phyloP scores from a whole-genome alignment of 2,113 vertebrate species.

The Cyprinodon brontotheroides region DNA sequence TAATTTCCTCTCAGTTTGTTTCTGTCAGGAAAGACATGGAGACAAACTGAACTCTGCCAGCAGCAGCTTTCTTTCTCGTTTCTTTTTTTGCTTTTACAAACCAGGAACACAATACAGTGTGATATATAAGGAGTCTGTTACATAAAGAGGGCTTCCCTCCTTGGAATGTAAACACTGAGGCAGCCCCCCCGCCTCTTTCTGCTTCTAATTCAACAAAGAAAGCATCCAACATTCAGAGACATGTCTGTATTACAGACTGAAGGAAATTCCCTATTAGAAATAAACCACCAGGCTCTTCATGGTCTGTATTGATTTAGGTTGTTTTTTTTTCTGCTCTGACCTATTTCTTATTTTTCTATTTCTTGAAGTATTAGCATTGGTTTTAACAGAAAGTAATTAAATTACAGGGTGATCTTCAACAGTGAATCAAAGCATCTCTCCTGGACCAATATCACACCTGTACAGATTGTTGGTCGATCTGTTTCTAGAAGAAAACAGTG shows the following conservation, averaged over 20 bases:
- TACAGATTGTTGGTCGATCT: background rate
- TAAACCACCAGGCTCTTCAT: background rate
- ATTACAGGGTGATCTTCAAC: background rate
- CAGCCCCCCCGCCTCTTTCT: background rate
- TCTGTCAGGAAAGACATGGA: background rate
- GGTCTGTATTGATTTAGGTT: background rate
- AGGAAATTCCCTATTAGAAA: background rate
- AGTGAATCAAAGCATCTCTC: background rate
- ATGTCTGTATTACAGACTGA: background rate
- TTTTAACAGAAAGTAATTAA: background rate
- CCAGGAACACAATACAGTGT: conserved; percentile 46
- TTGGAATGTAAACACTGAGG: conserved; percentile 37
- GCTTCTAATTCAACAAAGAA: background rate
- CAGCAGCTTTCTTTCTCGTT: conserved; percentile 43
- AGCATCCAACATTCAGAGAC: background rate
- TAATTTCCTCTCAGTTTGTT: conserved; percentile 17
- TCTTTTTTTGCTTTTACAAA: conserved; percentile 36
- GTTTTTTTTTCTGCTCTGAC: background rate
- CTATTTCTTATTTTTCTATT: background rate
- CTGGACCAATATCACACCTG: background rate
- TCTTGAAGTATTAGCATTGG: background rate
- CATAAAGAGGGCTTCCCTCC: conserved; percentile 50
- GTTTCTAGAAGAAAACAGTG: background rate
- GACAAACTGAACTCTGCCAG: conserved; percentile 29
- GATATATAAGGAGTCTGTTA: conserved; percentile 66